These are phyloP conservation scores for Platyrinchus mystaceus DNA, from an alignment of 2,797 vertebrate species.

Conservation along the genomic window DNA sequence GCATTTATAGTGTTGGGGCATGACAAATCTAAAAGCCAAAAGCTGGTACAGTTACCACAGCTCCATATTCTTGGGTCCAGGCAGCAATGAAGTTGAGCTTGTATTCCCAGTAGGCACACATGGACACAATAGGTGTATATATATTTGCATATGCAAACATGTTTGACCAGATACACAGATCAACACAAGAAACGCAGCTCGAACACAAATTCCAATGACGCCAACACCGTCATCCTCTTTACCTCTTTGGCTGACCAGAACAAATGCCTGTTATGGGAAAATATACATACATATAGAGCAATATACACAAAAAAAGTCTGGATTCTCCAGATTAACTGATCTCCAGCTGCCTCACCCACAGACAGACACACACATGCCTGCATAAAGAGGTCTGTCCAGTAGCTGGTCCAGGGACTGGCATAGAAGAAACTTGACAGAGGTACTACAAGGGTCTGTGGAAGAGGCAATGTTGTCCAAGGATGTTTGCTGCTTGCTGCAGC, in stretches of 20 bases:
- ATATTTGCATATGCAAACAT: not conserved
- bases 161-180: not conserved
- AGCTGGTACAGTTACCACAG: not conserved
- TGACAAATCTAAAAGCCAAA: not conserved
- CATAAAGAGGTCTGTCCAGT: not conserved
- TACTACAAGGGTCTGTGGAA: not conserved
- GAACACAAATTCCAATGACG: not conserved
- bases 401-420: not conserved
- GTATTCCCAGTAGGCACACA: not conserved
- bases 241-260: not conserved
- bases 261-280: not conserved
- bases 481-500: not conserved
- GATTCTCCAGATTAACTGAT: not conserved
- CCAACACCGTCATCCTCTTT: not conserved
- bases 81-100: not conserved
- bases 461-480: accelerated
- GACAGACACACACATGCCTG: not conserved
- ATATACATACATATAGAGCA: accelerated
- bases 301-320: accelerated
- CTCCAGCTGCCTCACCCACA: not conserved
- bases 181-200: not conserved
- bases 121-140: not conserved
- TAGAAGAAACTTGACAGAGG: not conserved
- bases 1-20: not conserved
- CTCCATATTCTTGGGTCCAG: not conserved